These are phyloP conservation scores for Phylloscopus trochiloides DNA, from an alignment of 2,113 vertebrate species.

Conservation along the genomic window DNA sequence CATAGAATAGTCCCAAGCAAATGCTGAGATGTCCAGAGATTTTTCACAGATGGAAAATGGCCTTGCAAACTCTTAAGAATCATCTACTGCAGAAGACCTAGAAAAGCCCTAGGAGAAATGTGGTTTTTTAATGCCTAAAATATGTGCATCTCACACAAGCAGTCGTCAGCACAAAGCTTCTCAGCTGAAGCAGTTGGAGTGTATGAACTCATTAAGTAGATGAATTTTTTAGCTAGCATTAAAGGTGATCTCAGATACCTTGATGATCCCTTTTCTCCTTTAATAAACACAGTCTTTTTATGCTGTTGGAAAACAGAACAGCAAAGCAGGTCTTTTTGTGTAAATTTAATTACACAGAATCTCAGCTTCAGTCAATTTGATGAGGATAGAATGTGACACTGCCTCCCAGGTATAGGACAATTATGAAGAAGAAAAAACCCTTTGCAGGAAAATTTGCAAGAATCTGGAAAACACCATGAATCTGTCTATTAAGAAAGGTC, in stretches of 20 bases:
- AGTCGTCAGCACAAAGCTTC: not conserved
- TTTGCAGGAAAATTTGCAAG: not conserved
- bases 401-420: not conserved
- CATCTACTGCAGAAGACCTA: not conserved
- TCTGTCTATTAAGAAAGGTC: not conserved
- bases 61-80: not conserved
- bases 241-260: not conserved
- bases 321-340: not conserved
- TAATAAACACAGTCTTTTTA: not conserved
- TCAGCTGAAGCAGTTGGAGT: not conserved
- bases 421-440: not conserved
- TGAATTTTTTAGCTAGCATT: not conserved
- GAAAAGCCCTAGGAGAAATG: not conserved
- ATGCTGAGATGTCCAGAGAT: not conserved
- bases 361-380: slow-evolving; percentile 1
- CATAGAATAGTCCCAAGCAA: not conserved
- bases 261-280: not conserved
- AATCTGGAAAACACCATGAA: not conserved
- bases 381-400: not conserved
- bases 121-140: not conserved
- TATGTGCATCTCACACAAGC: not conserved
- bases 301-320: not conserved
- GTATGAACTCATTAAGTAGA: not conserved
- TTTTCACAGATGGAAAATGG: not conserved
- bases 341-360: not conserved